Base-by-base conservation (phyloP, 2,797 vertebrate species). In the Danio kyathit region DNA sequence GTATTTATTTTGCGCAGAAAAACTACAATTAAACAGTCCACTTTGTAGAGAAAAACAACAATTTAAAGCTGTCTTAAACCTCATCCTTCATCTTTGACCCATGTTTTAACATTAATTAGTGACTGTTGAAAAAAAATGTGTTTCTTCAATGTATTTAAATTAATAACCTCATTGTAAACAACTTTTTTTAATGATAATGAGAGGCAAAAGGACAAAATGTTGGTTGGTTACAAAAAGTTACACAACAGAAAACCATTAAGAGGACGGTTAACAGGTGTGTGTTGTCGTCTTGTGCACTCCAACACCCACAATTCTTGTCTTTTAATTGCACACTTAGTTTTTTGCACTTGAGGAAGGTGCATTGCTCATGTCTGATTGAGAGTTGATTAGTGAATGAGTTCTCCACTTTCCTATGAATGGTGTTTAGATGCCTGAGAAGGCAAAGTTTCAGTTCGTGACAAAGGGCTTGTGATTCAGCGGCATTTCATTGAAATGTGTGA, bases 291-390 rank as follows among this genome's bases (percentile, higher is more conserved):
- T 9, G 13, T 71, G 17, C 49, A 56, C 48, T 21, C 43, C n/a
- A 74, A 54, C 76, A 76, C 19, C n/a, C 64, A 70, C 77, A 54
- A 61, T 79, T 77, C 64, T 57, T 77, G 73, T 52, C 49, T 82
- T 81, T 81, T 79, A 76, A 76, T 84, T 81, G 80, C 72, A 21
- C 57, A 44, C 66, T 74, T 71, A 76, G 80, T 85, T 84, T 29
- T 82, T 10, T 60, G 59, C 69, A 76, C 75, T 80, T 43, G 59
- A 84, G 54, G 56, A 64, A 72, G 5, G 66, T 63, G 74, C 8
- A n/a, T 78, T 67, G 56, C 70, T 43, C 29, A 51, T 74, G 51
- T 80, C 79, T 85, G 86, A 85, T 81, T 86, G 83, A 77, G 77
- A 61, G 82, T 79, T 70, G 74, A 86, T 72, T 80, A 72, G 72